A percentile compares a stretch with the other conserved stretches of the same genome.
Conservation (phyloP, 1,140 invertebrate species). For the Drosophila insularis region DNA sequence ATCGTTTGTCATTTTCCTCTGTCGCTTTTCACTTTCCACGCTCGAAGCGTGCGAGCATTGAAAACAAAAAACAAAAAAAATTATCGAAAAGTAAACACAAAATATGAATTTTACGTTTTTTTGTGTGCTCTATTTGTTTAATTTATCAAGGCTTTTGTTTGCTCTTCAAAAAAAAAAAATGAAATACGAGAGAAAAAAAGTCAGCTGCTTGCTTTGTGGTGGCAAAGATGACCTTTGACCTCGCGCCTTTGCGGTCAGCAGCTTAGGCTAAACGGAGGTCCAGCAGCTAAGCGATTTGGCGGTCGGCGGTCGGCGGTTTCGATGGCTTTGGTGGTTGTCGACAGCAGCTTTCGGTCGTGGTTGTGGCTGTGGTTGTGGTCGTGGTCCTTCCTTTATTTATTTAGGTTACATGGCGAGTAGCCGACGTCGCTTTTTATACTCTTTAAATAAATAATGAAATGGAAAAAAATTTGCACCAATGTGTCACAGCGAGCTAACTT, state of each 20-base stretch:
- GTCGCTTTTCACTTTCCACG: slow-evolving; percentile 16
- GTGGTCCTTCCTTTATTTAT: slow-evolving; percentile 16
- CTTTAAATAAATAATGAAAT: slow-evolving; percentile 7
- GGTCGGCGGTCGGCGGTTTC: slow-evolving; percentile 25
- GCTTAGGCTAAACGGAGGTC: slow-evolving; percentile 44
- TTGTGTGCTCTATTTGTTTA: slow-evolving; percentile 55
- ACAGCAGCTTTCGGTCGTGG: slow-evolving; percentile 14
- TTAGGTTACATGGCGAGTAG: slow-evolving; percentile 23
- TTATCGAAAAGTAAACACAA: slow-evolving; percentile 69
- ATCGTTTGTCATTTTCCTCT: slow-evolving; percentile 51
- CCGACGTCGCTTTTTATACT: background rate
- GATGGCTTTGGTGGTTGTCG: slow-evolving; percentile 23
- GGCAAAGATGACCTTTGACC: slow-evolving; percentile 51
- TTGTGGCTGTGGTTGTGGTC: background rate
- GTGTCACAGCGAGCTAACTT: background rate
- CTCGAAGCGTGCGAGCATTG: slow-evolving; percentile 33
- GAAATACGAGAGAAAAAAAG: background rate
- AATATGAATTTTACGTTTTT: slow-evolving; percentile 52
- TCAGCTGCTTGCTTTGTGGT: slow-evolving; percentile 29
- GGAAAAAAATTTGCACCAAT: background rate
- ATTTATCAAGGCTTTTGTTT: slow-evolving; percentile 51
- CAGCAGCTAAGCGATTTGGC: slow-evolving; percentile 42
- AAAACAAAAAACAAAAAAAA: slow-evolving; percentile 63
- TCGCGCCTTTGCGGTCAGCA: slow-evolving; percentile 52
- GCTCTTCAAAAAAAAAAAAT: slow-evolving; percentile 20